Conservation (phyloP, 2,113 vertebrate species). For the Haliaeetus leucogaster region DNA sequence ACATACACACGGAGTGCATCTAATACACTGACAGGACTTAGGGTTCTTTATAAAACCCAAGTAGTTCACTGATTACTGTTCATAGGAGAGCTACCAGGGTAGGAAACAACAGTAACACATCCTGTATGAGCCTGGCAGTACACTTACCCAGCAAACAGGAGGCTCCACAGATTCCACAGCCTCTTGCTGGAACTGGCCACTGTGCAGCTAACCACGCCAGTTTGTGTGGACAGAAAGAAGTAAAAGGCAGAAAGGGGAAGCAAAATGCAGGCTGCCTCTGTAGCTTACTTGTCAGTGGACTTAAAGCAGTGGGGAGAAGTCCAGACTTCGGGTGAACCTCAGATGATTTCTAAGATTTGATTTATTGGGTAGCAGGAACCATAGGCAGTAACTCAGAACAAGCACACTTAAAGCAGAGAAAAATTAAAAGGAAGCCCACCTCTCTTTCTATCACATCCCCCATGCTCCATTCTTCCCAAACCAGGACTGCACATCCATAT, state of each 20-base stretch:
- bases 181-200: not conserved
- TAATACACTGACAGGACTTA: not conserved
- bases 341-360: not conserved
- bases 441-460: not conserved
- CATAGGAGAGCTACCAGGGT: not conserved
- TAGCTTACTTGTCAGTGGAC: not conserved
- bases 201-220: not conserved
- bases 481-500: not conserved
- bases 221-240: not conserved
- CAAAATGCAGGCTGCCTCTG: not conserved
- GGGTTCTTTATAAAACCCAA: not conserved
- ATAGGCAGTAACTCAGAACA: not conserved
- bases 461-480: not conserved
- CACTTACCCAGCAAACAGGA: not conserved
- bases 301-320: not conserved
- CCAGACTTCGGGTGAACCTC: not conserved
- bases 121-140: not conserved
- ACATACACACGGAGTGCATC: not conserved
- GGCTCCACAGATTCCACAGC: not conserved
- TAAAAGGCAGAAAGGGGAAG: not conserved
- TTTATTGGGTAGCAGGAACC: not conserved
- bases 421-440: not conserved
- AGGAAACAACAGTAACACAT: not conserved
- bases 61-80: not conserved
- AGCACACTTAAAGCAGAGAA: not conserved